These are phyloP conservation scores for Seriola dumerili DNA, from an alignment of 2,113 vertebrate genomes.

Conservation along the genomic window DNA sequence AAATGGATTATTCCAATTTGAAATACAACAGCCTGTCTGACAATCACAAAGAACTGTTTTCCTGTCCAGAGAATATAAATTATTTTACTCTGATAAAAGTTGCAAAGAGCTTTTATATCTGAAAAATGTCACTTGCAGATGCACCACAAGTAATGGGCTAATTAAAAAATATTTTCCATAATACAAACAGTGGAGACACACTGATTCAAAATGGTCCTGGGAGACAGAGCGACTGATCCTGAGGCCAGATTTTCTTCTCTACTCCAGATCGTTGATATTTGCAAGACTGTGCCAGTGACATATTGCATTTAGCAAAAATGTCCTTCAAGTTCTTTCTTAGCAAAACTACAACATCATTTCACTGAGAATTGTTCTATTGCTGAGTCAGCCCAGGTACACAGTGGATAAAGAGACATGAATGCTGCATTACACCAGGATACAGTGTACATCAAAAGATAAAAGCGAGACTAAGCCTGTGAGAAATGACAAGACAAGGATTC, in stretches of 20 bases:
- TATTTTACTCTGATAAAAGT: slow-evolving; percentile 64
- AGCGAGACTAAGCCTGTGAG: slow-evolving; percentile 66
- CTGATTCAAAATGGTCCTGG: background rate
- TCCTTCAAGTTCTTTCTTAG: background rate
- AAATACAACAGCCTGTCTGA: slow-evolving; percentile 50
- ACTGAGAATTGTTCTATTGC: slow-evolving; percentile 42
- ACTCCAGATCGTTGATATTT: background rate
- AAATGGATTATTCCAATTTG: slow-evolving; percentile 42
- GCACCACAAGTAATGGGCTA: slow-evolving; percentile 22
- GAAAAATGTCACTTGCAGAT: slow-evolving; percentile 38
- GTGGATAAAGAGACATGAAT: slow-evolving; percentile 66
- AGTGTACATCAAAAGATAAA: slow-evolving; percentile 67
- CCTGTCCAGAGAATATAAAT: slow-evolving; percentile 61
- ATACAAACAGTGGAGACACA: background rate
- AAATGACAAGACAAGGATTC: slow-evolving; percentile 67
- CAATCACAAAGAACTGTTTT: slow-evolving; percentile 66
- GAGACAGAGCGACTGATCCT: slow-evolving; percentile 1
- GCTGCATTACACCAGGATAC: slow-evolving; percentile 57
- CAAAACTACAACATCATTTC: slow-evolving; percentile 23
- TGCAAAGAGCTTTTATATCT: slow-evolving; percentile 59
- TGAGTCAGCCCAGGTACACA: slow-evolving; percentile 62
- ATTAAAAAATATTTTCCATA: slow-evolving; percentile 24
- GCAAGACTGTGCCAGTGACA: background rate
- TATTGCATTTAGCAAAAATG: background rate
- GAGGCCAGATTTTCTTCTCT: background rate